Conservation (phyloP, 2,113 vertebrate species). For the Rattus rattus region DNA sequence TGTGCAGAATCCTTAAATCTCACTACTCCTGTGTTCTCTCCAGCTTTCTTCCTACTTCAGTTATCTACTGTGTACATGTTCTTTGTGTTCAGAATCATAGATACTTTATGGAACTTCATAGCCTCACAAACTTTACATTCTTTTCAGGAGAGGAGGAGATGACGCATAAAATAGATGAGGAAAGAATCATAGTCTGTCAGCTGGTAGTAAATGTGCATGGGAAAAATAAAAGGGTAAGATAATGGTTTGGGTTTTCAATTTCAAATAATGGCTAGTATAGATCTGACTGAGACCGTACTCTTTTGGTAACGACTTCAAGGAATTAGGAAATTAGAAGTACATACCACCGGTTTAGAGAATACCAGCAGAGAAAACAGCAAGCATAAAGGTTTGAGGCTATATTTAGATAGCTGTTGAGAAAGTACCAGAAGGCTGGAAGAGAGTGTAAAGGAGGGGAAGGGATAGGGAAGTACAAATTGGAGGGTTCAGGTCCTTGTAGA, state of each 20-base stretch:
- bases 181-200: background rate
- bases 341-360: background rate
- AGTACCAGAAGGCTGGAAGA: background rate
- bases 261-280: background rate
- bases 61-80: background rate
- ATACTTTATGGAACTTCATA: background rate
- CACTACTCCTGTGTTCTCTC: background rate
- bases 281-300: background rate
- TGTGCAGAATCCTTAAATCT: background rate
- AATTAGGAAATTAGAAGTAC: background rate
- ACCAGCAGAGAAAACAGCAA: background rate
- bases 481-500: background rate
- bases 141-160: background rate
- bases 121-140: constrained; percentile 3
- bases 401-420: background rate
- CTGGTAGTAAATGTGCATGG: background rate
- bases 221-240: background rate
- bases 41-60: background rate
- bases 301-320: constrained; percentile 6
- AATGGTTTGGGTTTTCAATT: background rate
- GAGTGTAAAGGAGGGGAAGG: background rate
- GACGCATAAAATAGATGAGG: background rate
- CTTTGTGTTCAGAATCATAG: background rate
- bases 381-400: background rate
- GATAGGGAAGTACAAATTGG: background rate